Conservation (phyloP, 2,888 invertebrate species). For the Hypena proboscidalis region DNA sequence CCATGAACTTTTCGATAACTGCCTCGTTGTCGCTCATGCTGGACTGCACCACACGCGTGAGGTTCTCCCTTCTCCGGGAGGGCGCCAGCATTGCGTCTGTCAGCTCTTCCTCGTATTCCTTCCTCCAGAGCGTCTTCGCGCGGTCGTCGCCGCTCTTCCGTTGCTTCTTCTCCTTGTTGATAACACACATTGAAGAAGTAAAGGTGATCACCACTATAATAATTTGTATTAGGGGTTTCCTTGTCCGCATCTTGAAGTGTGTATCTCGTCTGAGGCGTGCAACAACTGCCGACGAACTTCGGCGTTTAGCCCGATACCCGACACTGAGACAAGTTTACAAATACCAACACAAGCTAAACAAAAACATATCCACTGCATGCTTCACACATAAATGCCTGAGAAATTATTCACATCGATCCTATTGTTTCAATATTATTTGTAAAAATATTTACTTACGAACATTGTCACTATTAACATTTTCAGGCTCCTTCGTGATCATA, state of each 20-base stretch:
- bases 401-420: conserved; percentile 49
- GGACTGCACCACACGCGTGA: conserved; percentile 58
- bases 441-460: conserved; percentile 23
- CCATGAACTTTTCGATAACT: conserved; percentile 73
- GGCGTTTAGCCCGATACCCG: conserved; percentile 16
- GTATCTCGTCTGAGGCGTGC: conserved; percentile 41
- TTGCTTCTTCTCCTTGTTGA: conserved; percentile 48
- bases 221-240: conserved; percentile 40
- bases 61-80: conserved; percentile 58
- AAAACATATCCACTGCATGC: conserved; percentile 56
- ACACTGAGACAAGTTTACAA: conserved; percentile 55
- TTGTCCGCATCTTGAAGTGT: conserved; percentile 60
- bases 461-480: no score
- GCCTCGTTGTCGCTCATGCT: conserved; percentile 61
- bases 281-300: conserved; percentile 49
- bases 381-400: conserved; percentile 43
- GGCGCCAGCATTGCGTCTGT: conserved; percentile 66
- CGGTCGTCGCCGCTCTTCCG: conserved; percentile 53
- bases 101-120: conserved; percentile 74
- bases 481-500: no score
- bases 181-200: conserved; percentile 47
- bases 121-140: conserved; percentile 71
- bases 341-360: conserved; percentile 52
- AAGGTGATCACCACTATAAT: conserved; percentile 46
- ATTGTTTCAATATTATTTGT: conserved; percentile 51